Evolutionary conservation across 1,140 invertebrate species (phyloP).

Genomic region (Globodera ellingtonae): DNA sequence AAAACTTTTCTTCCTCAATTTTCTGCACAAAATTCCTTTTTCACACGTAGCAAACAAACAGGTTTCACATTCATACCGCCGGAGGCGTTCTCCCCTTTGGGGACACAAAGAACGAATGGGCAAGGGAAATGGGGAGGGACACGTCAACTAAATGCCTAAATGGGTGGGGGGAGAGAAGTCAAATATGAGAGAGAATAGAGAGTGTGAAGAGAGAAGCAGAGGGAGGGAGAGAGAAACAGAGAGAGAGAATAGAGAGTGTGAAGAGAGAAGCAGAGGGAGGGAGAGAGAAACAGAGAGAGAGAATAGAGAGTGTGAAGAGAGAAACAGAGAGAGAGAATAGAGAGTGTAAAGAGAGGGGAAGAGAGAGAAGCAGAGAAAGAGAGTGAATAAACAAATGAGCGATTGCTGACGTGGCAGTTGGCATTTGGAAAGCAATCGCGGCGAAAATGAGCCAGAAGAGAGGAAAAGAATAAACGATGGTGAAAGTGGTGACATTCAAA

Average conservation of each 20-base stretch:
- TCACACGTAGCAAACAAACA: background rate
- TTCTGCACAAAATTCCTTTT: background rate
- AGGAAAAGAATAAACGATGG: too few species aligned
- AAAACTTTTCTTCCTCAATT: background rate
- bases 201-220: too few species aligned
- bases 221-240: background rate
- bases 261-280: background rate
- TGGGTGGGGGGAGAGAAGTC: background rate
- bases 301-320: background rate
- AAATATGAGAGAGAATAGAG: too few species aligned
- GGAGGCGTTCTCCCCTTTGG: background rate
- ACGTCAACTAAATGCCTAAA: background rate
- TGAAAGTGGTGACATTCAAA: too few species aligned
- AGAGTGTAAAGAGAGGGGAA: background rate
- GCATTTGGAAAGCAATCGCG: background rate
- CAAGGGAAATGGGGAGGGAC: background rate
- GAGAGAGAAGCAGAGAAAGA: background rate
- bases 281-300: too few species aligned
- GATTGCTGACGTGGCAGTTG: background rate
- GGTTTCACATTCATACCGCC: background rate
- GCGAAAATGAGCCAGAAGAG: too few species aligned
- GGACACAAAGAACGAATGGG: background rate
- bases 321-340: background rate
- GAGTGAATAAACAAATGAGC: too few species aligned
- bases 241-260: too few species aligned